Evolutionary conservation across 64 coral and sea anemone species (phyloP), one percentile per base, ranked within the genome.

Genomic region (Porites lutea): DNA sequence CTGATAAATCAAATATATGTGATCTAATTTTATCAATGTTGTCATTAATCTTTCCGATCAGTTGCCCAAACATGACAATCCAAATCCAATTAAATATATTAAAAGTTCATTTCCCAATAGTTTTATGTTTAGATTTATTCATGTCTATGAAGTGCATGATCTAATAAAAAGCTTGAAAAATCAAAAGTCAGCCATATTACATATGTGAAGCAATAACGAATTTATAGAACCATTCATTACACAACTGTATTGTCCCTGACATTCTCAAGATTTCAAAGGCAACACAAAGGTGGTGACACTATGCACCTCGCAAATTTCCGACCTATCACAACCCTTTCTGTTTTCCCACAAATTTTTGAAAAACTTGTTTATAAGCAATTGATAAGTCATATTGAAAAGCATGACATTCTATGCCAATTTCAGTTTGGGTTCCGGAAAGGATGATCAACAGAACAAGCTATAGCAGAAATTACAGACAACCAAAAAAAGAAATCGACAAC

Each of bases 11-110:
- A 77, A 57, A 59, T 77, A 77, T 58, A 6, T 75, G 71, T 77
- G 51, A 75, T 2, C 16, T 77, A 19, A 92, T 68, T 92, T 93
- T 78, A 67, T 79, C 3, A 88, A 88, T 88, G 59, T 82, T 21
- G 92, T n/a, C n/a, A n/a, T n/a, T n/a, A n/a, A 77, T 48, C 86
- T 43, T 48, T 48, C 49, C 12, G 23, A 88, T 16, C 48, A 88
- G 16, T 15, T 94, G 5, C 86, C 92, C 37, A 66, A 0, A 4
- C 12, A 11, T 11, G 78, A 21, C 3, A 48, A 88, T 9, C 44
- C 48, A 48, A 74, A 89, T 20, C 68, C 88, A 58, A 2, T 13
- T 19, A 71, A 65, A 0, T 90, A 71, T 53, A 90, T 94, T 8
- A 78, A 62, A 13, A 0, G 73, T 9, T 69, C 11, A 18, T 88